Conservation (phyloP, 2,888 invertebrate genomes). For the Gymnosoma rotundatum region DNA sequence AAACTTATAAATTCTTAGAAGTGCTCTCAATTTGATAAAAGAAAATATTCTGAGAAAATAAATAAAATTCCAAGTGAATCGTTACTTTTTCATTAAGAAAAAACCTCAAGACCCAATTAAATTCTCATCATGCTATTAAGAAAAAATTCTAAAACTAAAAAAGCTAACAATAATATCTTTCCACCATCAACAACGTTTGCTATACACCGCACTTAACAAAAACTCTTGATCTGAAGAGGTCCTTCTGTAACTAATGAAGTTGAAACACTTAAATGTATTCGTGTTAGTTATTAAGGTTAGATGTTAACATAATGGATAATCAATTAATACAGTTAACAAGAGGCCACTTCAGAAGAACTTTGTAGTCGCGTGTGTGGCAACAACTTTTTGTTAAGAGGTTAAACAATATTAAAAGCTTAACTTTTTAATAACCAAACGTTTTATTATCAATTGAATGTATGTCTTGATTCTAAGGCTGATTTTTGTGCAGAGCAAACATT, state of each 20-base stretch:
- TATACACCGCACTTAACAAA: conserved; percentile 51
- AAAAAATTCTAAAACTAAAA: not conserved
- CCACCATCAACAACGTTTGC: not conserved
- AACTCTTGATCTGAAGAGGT: conserved; percentile 54
- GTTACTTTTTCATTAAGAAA: not conserved
- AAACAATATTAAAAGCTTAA: conserved; percentile 36
- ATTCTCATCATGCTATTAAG: not conserved
- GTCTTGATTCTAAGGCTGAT: conserved; percentile 31
- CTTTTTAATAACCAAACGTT: conserved; percentile 28
- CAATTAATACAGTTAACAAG: conserved; percentile 69
- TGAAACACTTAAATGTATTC: conserved; percentile 53
- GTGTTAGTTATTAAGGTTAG: conserved; percentile 58
- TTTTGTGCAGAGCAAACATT: conserved; percentile 30
- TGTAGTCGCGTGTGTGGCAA: conserved; percentile 32
- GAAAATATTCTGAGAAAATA: too few relatives aligned
- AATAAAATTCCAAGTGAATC: not conserved
- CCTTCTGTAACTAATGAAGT: conserved; percentile 67
- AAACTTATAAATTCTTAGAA: too few relatives aligned
- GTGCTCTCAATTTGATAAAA: too few relatives aligned
- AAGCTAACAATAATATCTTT: conserved; percentile 31
- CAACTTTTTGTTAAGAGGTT: conserved; percentile 33
- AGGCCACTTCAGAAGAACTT: conserved; percentile 52
- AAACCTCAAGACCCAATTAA: conserved; percentile 44
- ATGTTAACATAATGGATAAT: conserved; percentile 67
- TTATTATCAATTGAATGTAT: conserved; percentile 24